Evolutionary conservation across 1,140 invertebrate species (phyloP), one percentile per base, ranked within the genome.

Genomic region (Adelges cooleyi): DNA sequence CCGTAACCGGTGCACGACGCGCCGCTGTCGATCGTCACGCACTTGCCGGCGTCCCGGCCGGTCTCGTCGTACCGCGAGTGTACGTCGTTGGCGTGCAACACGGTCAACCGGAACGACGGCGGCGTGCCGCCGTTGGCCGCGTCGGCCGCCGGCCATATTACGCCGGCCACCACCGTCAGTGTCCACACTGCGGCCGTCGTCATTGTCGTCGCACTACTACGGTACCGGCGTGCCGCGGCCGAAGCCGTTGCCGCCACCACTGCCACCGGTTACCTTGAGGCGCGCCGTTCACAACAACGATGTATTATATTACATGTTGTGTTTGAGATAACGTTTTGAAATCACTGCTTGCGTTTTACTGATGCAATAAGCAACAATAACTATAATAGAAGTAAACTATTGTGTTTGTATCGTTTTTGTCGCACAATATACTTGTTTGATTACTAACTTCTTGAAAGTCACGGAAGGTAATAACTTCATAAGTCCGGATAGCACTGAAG

Each of bases 61-160:
- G 84, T 87, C 74, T 92, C 82, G 65, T 92, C 87, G 72, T 92
- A 92, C 27, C 87, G 80, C 0, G 89, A 81, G 71, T 94, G 91
- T 80, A 94, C 87, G 71, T 94, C 91, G 73, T 94, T 95, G 53
- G 89, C 90, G 74, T 94, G 91, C 0, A 95, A 72, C 27, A 94
- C 82, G 13, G 78, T 73, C 15, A 72, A 56, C 10, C 51, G 17
- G 44, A 71, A 67, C 10, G 11, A 33, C n/a, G n/a, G n/a, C n/a
- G 11, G 29, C 11, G 29, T 5, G 29, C 17, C 20, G 38, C n/a
- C 50, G 50, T 20, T 2, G 15, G 23, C 3, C 0, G 25, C 18
- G 11, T n/a, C 10, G 1, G 5, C 6, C 17, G 22, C 3, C 36
- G 18, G 8, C 27, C 2, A 3, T 9, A 27, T n/a, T 22, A 1